Conservation (phyloP, 2,888 invertebrate genomes). For the Gisinianus flammeolus region DNA sequence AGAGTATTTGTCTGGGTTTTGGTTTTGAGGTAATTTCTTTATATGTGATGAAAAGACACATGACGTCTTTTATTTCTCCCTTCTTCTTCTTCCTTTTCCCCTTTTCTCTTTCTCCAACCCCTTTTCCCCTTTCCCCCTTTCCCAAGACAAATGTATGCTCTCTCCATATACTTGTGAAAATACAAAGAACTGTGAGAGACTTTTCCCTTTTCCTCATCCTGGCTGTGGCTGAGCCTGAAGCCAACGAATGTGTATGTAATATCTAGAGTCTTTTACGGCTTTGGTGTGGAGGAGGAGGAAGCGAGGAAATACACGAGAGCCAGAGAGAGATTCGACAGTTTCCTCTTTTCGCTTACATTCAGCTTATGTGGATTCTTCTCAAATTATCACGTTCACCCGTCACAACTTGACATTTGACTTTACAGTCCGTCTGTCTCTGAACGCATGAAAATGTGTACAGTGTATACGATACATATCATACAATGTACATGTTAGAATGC, state of each 20-base stretch:
- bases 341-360: not conserved
- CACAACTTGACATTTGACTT: not conserved
- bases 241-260: not conserved
- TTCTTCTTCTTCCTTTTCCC: not conserved
- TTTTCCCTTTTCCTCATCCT: not conserved
- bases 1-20: no score
- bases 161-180: no score
- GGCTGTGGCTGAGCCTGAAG: not conserved
- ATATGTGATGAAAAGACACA: not conserved
- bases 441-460: no score
- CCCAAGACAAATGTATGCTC: not conserved
- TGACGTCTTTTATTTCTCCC: not conserved
- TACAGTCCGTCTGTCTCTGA: not conserved
- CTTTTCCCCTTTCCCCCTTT: not conserved
- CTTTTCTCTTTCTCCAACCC: not conserved
- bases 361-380: not conserved
- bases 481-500: no score
- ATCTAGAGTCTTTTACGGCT: not conserved
- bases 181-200: not conserved
- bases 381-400: not conserved
- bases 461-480: no score
- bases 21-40: not conserved
- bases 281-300: no score
- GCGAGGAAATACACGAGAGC: no score
- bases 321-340: no score